Conservation (phyloP, 2,113 vertebrate species). For the Gymnarchus niloticus region DNA sequence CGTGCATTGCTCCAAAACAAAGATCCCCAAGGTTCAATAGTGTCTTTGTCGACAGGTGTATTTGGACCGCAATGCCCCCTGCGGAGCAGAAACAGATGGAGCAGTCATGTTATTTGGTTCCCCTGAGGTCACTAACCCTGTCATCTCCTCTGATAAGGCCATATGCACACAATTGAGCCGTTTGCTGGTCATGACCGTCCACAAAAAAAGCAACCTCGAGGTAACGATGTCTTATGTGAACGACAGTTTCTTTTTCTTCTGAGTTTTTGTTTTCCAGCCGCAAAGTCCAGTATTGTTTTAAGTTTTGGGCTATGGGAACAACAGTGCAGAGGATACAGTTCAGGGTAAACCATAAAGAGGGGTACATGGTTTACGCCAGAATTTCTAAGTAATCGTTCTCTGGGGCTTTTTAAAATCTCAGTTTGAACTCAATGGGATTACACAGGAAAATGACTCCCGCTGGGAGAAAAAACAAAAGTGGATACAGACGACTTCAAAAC, state of each 20-base stretch:
- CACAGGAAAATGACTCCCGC: not conserved
- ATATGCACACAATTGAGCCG: not conserved
- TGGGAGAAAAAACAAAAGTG: not conserved
- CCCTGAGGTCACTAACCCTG: not conserved
- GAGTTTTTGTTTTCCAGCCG: conserved; percentile 34
- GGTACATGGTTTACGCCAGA: conserved; percentile 55
- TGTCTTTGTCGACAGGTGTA: not conserved
- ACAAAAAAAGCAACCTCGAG: not conserved
- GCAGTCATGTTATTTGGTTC: not conserved
- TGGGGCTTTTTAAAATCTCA: conserved; percentile 30
- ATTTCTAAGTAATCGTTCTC: conserved; percentile 26
- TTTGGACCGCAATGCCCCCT: not conserved
- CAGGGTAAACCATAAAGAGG: conserved; percentile 42
- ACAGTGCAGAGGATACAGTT: not conserved
- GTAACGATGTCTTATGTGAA: not conserved
- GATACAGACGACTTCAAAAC: not conserved
- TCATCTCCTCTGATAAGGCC: not conserved
- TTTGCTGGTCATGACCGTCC: not conserved
- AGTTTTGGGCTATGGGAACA: not conserved
- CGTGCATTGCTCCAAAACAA: not conserved
- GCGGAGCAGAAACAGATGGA: not conserved
- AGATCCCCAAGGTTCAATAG: not conserved
- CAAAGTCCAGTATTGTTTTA: not conserved
- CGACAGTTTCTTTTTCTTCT: not conserved
- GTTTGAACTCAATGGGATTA: conserved; percentile 37